These are phyloP conservation scores for Corapipo altera DNA, from an alignment of 2,113 vertebrate genomes.

Conservation along the genomic window DNA sequence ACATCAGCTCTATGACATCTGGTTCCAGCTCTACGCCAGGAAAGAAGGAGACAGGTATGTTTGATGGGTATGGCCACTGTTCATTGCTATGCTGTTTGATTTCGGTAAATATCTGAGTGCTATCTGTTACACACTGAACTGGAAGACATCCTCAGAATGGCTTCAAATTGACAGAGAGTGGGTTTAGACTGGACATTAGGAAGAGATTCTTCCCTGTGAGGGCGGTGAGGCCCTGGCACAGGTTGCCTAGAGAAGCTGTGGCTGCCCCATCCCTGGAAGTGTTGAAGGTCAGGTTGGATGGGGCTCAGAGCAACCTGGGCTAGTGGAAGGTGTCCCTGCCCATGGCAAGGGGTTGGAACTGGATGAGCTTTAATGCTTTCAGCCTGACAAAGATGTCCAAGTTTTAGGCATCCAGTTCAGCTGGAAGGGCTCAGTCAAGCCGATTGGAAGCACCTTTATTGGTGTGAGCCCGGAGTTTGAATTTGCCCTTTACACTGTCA, in stretches of 20 bases:
- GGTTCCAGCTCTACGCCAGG: slow-evolving; percentile 85
- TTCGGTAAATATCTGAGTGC: rapidly evolving
- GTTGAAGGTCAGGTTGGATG: neutral
- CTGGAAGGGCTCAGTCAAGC: slow-evolving; percentile 84
- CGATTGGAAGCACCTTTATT: slow-evolving; percentile 79
- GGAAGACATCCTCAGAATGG: neutral
- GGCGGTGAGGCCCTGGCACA: neutral
- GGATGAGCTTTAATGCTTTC: too few relatives aligned
- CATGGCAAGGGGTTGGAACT: too few relatives aligned
- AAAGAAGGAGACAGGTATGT: slow-evolving; percentile 78
- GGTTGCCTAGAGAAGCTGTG: neutral
- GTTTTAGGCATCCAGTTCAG: slow-evolving; percentile 88
- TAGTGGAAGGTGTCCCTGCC: neutral
- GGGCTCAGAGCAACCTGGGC: neutral
- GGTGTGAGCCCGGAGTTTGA: slow-evolving; percentile 86
- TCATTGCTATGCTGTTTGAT: neutral
- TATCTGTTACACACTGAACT: neutral
- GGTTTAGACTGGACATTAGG: neutral
- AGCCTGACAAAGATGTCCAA: slow-evolving; percentile 85
- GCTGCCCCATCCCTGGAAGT: neutral
- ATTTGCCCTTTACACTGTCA: slow-evolving; percentile 82
- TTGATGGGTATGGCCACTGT: neutral
- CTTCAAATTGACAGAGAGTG: rapidly evolving
- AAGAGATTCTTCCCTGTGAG: neutral
- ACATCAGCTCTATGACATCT: slow-evolving; percentile 83